These are phyloP conservation scores for Phytoseiulus persimilis DNA, from an alignment of 2,888 invertebrate genomes.

Conservation along the genomic window DNA sequence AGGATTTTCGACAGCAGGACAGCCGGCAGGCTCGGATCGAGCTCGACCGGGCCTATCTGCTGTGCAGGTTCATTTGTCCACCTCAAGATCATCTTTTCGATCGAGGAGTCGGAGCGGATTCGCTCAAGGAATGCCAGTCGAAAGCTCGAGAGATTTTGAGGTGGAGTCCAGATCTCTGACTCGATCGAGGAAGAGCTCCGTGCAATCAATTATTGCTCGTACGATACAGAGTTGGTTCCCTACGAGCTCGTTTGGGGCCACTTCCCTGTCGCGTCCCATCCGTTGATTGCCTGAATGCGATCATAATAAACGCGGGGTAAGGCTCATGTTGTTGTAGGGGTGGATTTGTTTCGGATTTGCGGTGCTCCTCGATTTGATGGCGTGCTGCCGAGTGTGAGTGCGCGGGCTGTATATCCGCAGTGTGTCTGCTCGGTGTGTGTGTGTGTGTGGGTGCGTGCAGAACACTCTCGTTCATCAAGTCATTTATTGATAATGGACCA, in stretches of 20 bases:
- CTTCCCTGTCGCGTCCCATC: not conserved
- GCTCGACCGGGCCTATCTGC: too few species aligned
- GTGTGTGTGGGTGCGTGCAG: not conserved
- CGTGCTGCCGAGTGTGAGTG: not conserved
- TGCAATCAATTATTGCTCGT: too few species aligned
- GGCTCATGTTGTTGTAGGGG: not conserved
- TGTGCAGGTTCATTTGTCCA: too few species aligned
- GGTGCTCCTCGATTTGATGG: not conserved
- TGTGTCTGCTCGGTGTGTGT: not conserved
- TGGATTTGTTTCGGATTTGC: not conserved
- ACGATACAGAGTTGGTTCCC: too few species aligned
- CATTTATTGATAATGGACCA: constrained; percentile 5
- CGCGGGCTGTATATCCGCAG: not conserved
- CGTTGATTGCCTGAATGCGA: not conserved
- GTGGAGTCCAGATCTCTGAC: too few species aligned
- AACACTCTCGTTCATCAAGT: not conserved
- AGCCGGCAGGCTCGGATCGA: too few species aligned
- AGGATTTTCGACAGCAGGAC: not conserved
- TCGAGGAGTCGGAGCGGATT: too few species aligned
- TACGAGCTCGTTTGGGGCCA: too few species aligned
- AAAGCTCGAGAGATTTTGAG: too few species aligned
- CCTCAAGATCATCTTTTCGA: too few species aligned
- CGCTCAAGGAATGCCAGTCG: too few species aligned
- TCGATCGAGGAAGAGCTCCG: too few species aligned
- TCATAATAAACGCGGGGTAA: not conserved